Evolutionary conservation across 2,797 vertebrate genomes (phyloP).

Genomic region (Tinamus major): DNA sequence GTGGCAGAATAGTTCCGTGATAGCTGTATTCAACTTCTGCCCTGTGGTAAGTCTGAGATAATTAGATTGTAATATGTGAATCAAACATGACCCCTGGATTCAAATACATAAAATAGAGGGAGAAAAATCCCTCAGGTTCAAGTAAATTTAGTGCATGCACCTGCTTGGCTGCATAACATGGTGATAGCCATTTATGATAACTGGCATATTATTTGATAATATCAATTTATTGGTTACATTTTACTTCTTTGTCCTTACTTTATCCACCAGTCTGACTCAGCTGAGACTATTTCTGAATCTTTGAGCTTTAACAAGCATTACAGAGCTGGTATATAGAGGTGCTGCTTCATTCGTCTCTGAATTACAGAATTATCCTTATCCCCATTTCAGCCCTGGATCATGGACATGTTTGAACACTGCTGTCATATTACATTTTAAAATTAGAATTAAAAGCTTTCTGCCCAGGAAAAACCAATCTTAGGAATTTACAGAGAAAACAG

Average conservation of each 20-base stretch:
- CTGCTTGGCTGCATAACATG: rapidly evolving
- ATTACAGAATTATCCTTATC: neutral
- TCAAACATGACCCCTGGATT: neutral
- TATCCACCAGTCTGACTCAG: neutral
- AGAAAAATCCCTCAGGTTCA: neutral
- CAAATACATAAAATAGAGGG: neutral
- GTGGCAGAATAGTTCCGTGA: neutral
- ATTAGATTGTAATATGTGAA: neutral
- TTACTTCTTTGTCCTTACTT: neutral
- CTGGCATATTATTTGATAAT: neutral
- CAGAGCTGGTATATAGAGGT: neutral
- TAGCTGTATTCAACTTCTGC: neutral
- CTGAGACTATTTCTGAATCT: neutral
- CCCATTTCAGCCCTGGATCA: neutral
- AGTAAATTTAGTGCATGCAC: neutral
- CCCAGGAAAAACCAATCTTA: neutral
- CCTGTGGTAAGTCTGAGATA: neutral
- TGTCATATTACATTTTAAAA: neutral
- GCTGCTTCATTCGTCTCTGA: neutral
- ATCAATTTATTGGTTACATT: neutral
- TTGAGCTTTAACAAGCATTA: neutral
- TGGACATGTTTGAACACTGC: neutral
- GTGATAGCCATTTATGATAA: neutral
- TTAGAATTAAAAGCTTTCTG: neutral
- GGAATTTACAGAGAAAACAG: neutral